Percentiles rank a stretch among this genome's conserved stretches.
Conservation (phyloP, 2,113 vertebrate genomes). For the Sakesphorus luctuosus region DNA sequence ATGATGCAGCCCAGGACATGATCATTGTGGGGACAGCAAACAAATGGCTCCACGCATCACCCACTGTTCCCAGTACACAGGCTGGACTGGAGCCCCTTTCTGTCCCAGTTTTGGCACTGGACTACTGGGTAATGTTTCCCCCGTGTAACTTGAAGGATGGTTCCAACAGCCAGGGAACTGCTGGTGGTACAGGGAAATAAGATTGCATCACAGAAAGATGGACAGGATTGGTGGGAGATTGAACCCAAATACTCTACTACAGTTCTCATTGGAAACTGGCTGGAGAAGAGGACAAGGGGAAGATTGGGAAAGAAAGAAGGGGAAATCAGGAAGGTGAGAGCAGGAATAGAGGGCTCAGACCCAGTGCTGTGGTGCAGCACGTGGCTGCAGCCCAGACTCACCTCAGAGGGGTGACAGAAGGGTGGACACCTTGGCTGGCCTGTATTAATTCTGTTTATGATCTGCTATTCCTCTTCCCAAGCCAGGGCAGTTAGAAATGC, state of each 20-base stretch:
- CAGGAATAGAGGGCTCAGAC: neutral
- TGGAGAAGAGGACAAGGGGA: conserved; percentile 82
- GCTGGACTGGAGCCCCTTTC: neutral
- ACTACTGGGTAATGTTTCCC: neutral
- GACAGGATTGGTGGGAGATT: conserved; percentile 71
- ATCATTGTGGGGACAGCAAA: neutral
- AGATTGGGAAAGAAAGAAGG: neutral
- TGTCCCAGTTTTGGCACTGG: neutral
- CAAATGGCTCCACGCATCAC: neutral
- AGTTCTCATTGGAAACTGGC: conserved; percentile 83
- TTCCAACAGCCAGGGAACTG: neutral
- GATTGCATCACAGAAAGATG: neutral
- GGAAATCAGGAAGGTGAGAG: neutral
- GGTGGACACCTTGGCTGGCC: neutral
- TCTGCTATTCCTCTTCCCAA: neutral
- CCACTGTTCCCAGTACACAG: rapidly evolving
- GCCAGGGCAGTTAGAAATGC: neutral
- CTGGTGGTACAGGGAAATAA: neutral
- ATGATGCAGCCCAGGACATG: neutral
- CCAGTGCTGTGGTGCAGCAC: neutral
- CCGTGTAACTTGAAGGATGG: neutral
- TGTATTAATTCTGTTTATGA: neutral
- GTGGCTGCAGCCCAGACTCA: neutral
- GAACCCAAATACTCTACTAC: conserved; percentile 74
- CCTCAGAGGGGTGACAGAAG: neutral